Conservation (phyloP, 2,888 invertebrate species). For the Plebejus argus region DNA sequence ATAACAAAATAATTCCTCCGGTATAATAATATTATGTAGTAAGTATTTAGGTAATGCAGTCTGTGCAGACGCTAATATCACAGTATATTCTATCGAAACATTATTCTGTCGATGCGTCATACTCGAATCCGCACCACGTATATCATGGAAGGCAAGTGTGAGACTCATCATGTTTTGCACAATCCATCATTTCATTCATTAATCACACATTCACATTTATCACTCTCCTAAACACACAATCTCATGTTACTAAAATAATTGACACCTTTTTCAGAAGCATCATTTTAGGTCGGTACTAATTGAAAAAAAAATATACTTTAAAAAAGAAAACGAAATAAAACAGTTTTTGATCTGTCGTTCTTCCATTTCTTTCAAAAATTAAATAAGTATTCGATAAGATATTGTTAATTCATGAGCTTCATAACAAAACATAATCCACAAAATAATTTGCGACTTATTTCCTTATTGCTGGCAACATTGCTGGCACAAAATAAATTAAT, state of each 20-base stretch:
- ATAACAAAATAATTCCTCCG: too few relatives aligned
- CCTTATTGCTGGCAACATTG: not conserved
- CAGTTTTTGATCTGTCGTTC: too few relatives aligned
- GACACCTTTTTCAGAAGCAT: not conserved
- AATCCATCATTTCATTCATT: constrained; percentile 25
- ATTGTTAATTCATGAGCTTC: not conserved
- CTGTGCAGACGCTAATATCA: too few relatives aligned
- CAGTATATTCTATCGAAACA: too few relatives aligned
- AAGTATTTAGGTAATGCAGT: too few relatives aligned
- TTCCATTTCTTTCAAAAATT: too few relatives aligned
- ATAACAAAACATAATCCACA: not conserved
- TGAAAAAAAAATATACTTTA: not conserved
- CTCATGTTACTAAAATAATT: constrained; percentile 22
- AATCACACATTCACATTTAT: constrained; percentile 28
- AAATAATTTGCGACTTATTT: not conserved
- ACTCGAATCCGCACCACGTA: not conserved
- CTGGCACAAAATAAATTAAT: not conserved
- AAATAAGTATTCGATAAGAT: too few relatives aligned
- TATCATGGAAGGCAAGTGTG: not conserved
- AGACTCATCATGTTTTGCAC: constrained; percentile 17
- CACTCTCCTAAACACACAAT: constrained; percentile 23
- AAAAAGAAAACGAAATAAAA: not conserved
- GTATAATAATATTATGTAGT: too few relatives aligned
- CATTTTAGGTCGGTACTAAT: not conserved
- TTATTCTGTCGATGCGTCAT: constrained; percentile 2